Conservation (phyloP, 2,113 vertebrate genomes). For the Corythornis vintsioides region DNA sequence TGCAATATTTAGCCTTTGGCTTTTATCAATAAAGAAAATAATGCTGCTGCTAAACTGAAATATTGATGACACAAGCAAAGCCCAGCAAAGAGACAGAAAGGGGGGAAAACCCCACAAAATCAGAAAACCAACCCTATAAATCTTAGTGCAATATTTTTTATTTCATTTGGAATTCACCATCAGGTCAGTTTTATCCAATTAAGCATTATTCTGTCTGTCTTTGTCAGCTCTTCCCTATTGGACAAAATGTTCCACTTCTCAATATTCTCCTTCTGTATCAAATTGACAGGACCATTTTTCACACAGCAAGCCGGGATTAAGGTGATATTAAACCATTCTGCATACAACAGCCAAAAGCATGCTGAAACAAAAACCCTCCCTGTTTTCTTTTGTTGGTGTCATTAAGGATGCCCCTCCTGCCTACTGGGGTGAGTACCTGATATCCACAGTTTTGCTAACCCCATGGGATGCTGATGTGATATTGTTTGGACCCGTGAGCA, state of each 20-base stretch:
- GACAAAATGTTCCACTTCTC: conserved; percentile 63
- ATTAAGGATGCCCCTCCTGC: conserved; percentile 52
- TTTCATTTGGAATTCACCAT: conserved; percentile 44
- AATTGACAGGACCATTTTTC: conserved; percentile 76
- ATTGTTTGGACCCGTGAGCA: conserved; percentile 11
- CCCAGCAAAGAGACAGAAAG: not conserved
- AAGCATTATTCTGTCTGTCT: conserved; percentile 47
- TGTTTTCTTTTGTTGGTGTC: not conserved
- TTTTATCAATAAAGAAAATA: conserved; percentile 63
- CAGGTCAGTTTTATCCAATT: conserved; percentile 59
- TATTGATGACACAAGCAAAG: not conserved
- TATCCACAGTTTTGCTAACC: conserved; percentile 14
- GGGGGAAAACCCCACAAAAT: not conserved
- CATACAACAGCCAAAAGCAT: conserved; percentile 59
- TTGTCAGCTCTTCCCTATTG: conserved; percentile 63
- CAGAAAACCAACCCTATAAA: conserved; percentile 12
- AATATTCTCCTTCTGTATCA: conserved; percentile 61
- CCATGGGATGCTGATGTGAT: not conserved
- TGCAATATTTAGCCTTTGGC: conserved; percentile 51
- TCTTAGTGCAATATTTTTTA: conserved; percentile 35
- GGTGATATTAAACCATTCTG: conserved; percentile 68
- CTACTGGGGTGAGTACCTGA: conserved; percentile 34
- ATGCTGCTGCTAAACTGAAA: conserved; percentile 22
- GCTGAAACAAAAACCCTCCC: not conserved
- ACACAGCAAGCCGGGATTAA: conserved; percentile 65